Conservation (phyloP, 2,888 invertebrate species). For the Adelphocoris suturalis region DNA sequence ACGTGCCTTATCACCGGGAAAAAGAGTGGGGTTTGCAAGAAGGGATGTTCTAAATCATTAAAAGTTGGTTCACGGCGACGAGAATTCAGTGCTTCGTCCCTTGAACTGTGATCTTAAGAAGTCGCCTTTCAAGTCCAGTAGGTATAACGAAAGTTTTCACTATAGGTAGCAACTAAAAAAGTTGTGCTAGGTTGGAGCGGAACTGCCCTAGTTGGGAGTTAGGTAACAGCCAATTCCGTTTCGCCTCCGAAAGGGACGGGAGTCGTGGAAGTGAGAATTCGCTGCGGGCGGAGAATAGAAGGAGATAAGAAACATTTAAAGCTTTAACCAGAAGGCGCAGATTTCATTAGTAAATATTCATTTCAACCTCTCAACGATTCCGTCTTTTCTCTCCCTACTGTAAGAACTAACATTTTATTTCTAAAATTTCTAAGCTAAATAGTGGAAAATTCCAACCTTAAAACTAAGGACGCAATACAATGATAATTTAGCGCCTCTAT, state of each 20-base stretch:
- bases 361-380: too few species aligned
- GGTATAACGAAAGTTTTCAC: neutral
- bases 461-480: too few species aligned
- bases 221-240: neutral
- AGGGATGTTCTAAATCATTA: neutral
- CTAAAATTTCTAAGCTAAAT: too few species aligned
- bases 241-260: neutral
- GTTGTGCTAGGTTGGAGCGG: neutral
- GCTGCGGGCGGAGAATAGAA: neutral
- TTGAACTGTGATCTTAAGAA: neutral
- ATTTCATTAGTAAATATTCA: too few species aligned
- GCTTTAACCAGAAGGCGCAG: too few species aligned
- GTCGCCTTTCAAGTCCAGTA: neutral
- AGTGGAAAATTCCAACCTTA: too few species aligned
- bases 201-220: neutral
- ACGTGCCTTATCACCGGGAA: conserved; percentile 12
- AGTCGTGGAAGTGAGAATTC: neutral
- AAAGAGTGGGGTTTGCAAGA: neutral
- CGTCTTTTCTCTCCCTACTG: too few species aligned
- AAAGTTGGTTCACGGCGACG: neutral
- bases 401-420: too few species aligned
- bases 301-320: too few species aligned
- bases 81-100: neutral
- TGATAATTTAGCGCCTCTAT: too few species aligned
- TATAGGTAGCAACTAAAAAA: neutral